A percentile compares a stretch with the other conserved stretches of the same genome.
These are phyloP conservation scores for Protobothrops mucrosquamatus DNA, from an alignment of 2,113 vertebrate species.

Conservation along the genomic window DNA sequence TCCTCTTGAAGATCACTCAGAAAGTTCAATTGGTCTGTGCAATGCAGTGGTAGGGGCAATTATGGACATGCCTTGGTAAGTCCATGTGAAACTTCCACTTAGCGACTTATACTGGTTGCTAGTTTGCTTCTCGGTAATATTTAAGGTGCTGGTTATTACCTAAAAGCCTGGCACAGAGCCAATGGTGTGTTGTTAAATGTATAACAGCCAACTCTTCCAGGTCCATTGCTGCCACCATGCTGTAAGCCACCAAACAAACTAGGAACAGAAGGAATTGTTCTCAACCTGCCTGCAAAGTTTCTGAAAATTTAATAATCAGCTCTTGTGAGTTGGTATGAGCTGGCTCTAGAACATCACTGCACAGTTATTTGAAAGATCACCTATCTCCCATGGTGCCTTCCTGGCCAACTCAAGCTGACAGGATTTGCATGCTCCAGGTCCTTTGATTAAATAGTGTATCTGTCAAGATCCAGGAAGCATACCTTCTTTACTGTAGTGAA, in stretches of 20 bases:
- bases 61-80: neutral
- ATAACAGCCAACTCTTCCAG: neutral
- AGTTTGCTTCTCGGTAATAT: neutral
- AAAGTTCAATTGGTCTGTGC: neutral
- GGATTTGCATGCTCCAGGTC: neutral
- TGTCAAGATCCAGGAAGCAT: neutral
- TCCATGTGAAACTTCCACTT: neutral
- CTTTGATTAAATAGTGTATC: neutral
- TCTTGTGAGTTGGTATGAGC: neutral
- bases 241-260: neutral
- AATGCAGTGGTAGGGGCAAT: neutral
- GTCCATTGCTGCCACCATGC: neutral
- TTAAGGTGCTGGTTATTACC: neutral
- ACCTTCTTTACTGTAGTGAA: neutral
- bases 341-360: neutral
- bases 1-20: neutral
- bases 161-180: neutral
- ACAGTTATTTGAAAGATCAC: neutral
- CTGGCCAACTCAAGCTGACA: neutral
- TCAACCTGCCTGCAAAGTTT: neutral
- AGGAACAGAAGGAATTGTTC: neutral
- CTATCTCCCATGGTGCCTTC: neutral
- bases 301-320: neutral
- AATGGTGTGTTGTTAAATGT: neutral
- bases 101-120: neutral